phyloP scores from a whole-genome alignment of 2,113 vertebrate genomes.

The Pseudorasbora parva region DNA sequence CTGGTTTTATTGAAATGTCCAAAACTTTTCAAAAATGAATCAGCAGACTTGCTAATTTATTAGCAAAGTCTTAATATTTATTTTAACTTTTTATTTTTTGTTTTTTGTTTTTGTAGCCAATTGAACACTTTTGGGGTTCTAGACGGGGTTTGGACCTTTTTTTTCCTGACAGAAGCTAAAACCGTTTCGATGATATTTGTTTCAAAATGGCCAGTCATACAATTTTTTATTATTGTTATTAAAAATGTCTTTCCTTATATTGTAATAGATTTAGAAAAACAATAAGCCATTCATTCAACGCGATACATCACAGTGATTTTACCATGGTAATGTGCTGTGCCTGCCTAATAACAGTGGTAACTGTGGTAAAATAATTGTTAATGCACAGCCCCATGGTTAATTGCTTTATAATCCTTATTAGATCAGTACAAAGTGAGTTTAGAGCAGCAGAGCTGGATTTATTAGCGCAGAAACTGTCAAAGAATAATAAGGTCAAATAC shows the following conservation, averaged over 20 bases:
- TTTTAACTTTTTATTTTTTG: too few species aligned
- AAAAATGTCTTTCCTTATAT: background rate
- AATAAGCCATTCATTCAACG: background rate
- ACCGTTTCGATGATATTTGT: background rate
- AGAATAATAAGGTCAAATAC: constrained; percentile 11
- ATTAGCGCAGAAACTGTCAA: background rate
- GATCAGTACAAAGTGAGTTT: background rate
- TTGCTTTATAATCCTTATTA: background rate
- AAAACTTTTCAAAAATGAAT: too few species aligned
- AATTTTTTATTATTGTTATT: background rate
- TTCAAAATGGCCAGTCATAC: background rate
- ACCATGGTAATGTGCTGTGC: background rate
- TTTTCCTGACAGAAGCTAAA: background rate
- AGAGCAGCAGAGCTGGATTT: background rate
- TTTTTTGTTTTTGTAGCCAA: too few species aligned
- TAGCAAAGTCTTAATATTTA: too few species aligned
- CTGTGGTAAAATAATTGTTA: background rate
- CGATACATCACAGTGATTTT: background rate
- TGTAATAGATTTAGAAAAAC: background rate
- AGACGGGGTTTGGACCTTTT: too few species aligned
- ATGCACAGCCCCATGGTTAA: background rate
- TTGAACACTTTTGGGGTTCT: too few species aligned
- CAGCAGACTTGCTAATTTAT: too few species aligned
- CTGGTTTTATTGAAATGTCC: background rate
- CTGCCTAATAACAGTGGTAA: background rate